Evolutionary conservation across 2,797 vertebrate species (phyloP).

Genomic region (Vespertilio murinus): DNA sequence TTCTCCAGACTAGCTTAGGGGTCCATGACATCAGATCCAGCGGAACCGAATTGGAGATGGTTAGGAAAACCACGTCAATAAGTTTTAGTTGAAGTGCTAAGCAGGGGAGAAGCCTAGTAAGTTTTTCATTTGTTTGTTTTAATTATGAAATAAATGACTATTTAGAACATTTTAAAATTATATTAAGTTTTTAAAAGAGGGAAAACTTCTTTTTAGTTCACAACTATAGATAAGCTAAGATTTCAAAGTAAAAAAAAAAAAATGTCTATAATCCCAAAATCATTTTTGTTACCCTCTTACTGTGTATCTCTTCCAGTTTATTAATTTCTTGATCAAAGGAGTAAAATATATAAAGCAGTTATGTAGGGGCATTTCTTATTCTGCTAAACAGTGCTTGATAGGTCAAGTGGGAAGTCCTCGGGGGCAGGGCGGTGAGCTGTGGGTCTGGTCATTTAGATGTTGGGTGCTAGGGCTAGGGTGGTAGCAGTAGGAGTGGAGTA

Average conservation of each 20-base stretch:
- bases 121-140: slow-evolving; percentile 18
- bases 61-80: not conserved
- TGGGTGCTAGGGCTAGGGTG: not conserved
- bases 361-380: not conserved
- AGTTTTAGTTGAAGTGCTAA: not conserved
- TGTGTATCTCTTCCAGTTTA: not conserved
- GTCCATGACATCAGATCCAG: not conserved
- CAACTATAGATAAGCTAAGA: not conserved
- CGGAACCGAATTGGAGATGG: not conserved
- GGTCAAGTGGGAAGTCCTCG: not conserved
- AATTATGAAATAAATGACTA: slow-evolving; percentile 19
- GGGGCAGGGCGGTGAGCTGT: not conserved
- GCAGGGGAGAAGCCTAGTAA: not conserved
- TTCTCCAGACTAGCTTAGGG: not conserved
- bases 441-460: not conserved
- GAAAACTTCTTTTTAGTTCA: not conserved
- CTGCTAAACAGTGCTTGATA: not conserved
- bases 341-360: slow-evolving; percentile 14
- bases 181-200: not conserved
- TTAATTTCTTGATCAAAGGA: not conserved
- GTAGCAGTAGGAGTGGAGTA: not conserved
- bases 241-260: slow-evolving; percentile 2
- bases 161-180: not conserved
- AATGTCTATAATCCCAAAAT: not conserved
- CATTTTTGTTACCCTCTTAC: not conserved